Evolutionary conservation across 2,113 vertebrate species (phyloP).

Genomic region (Pollachius pollachius): DNA sequence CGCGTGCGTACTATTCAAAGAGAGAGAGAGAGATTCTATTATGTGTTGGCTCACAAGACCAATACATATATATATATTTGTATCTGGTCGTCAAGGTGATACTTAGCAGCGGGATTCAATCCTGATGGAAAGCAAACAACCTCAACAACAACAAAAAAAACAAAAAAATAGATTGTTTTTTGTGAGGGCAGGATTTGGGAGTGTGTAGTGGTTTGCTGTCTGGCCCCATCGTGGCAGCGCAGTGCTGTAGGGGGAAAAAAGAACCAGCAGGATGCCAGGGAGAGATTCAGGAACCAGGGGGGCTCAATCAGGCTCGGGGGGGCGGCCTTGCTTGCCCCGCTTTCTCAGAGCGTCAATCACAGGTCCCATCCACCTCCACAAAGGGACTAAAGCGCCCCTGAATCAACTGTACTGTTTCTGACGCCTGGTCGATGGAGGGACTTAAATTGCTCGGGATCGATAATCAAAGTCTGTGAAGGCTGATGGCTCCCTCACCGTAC

Average conservation of each 20-base stretch:
- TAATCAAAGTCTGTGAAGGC: conserved; percentile 1
- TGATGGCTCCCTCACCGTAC: neutral
- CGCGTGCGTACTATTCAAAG: too few species aligned
- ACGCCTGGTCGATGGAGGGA: conserved; percentile 4
- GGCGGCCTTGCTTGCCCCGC: neutral
- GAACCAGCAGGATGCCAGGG: too few species aligned
- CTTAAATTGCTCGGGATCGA: conserved; percentile 1
- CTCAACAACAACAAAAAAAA: too few species aligned
- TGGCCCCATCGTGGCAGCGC: neutral
- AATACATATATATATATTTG: too few species aligned
- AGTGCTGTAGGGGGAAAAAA: too few species aligned
- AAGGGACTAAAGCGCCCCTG: conserved; percentile 11
- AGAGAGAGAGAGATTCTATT: too few species aligned
- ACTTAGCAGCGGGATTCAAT: too few species aligned
- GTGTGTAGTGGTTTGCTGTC: conserved; percentile 15
- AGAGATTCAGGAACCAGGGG: conserved; percentile 14
- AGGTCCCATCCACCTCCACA: conserved; percentile 12
- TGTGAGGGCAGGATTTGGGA: neutral
- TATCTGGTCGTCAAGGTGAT: too few species aligned
- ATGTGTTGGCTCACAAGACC: too few species aligned
- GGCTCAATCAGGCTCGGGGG: conserved; percentile 28
- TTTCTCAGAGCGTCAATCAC: conserved; percentile 9
- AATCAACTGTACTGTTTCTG: too few species aligned
- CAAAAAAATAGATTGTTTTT: too few species aligned
- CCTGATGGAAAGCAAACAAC: too few species aligned